A percentile compares a stretch with the other conserved stretches of the same genome.
Evolutionary conservation across 2,797 vertebrate genomes (phyloP).

Genomic region (Protosalanx chinensis): DNA sequence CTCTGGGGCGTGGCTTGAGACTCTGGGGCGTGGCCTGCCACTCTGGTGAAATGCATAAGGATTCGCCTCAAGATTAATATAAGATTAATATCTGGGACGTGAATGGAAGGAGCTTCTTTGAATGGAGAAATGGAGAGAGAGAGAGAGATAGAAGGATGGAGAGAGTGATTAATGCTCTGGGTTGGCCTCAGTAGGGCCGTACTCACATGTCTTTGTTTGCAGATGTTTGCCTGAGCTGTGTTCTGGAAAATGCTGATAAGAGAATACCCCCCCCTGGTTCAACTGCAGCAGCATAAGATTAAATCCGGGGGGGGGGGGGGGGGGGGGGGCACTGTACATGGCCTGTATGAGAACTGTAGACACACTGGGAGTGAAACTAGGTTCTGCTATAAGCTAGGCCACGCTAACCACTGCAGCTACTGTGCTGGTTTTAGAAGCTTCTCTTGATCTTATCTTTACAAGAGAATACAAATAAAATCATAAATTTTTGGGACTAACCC

Average conservation of each 20-base stretch:
- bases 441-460: neutral
- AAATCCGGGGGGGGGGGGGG: no score
- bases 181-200: constrained; percentile 30
- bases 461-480: no score
- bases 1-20: neutral
- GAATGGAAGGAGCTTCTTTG: neutral
- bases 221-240: constrained; percentile 38
- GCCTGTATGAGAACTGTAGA: constrained; percentile 20
- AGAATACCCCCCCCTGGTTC: constrained; percentile 38
- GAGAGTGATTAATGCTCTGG: constrained; percentile 50
- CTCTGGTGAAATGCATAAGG: constrained; percentile 13
- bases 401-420: neutral
- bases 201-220: constrained; percentile 36
- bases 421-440: neutral
- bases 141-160: neutral
- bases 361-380: neutral
- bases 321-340: neutral
- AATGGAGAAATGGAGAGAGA: no score
- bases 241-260: constrained; percentile 58
- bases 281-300: constrained; percentile 25
- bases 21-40: constrained; percentile 32
- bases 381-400: neutral
- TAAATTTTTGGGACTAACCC: no score
- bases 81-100: constrained; percentile 52
- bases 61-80: constrained; percentile 51